Conservation (phyloP, 2,797 vertebrate genomes). For the Acanthurus tractus region DNA sequence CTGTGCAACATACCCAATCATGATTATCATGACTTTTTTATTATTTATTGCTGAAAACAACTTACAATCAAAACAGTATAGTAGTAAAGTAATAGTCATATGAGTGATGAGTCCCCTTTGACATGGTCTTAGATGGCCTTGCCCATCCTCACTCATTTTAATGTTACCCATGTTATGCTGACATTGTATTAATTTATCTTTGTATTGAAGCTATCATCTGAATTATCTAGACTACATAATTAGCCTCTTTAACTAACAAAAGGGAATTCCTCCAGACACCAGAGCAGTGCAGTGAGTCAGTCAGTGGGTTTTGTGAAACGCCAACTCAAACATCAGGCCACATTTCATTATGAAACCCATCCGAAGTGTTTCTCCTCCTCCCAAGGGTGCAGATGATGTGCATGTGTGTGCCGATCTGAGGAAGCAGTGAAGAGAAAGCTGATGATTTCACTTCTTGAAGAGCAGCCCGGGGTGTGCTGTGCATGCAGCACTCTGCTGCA, state of each 20-base stretch:
- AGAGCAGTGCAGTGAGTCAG: constrained; percentile 14
- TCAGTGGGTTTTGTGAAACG: constrained; percentile 15
- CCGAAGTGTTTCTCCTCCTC: neutral
- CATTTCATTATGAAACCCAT: constrained; percentile 11
- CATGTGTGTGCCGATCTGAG: constrained; percentile 32
- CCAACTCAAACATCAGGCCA: constrained; percentile 11
- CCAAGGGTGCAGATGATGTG: constrained; percentile 11
- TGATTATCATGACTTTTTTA: neutral
- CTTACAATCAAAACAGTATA: neutral
- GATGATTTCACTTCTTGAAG: constrained; percentile 36
- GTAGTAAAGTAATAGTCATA: neutral
- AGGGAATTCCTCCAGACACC: constrained; percentile 6
- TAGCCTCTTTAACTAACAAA: neutral
- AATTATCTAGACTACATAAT: neutral
- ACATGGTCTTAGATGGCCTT: neutral
- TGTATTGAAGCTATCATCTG: neutral
- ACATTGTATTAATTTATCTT: neutral
- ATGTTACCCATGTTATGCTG: neutral
- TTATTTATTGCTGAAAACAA: too few relatives aligned
- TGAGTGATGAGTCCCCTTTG: neutral
- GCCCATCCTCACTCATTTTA: too few relatives aligned
- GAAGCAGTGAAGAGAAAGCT: constrained; percentile 38
- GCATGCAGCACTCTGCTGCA: constrained; percentile 46
- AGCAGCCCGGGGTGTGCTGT: constrained; percentile 22
- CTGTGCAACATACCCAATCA: neutral